Percentiles rank a stretch among this genome's conserved stretches.
These are phyloP conservation scores for Harpegnathos saltator DNA, from an alignment of 1,140 invertebrate species.

Conservation along the genomic window DNA sequence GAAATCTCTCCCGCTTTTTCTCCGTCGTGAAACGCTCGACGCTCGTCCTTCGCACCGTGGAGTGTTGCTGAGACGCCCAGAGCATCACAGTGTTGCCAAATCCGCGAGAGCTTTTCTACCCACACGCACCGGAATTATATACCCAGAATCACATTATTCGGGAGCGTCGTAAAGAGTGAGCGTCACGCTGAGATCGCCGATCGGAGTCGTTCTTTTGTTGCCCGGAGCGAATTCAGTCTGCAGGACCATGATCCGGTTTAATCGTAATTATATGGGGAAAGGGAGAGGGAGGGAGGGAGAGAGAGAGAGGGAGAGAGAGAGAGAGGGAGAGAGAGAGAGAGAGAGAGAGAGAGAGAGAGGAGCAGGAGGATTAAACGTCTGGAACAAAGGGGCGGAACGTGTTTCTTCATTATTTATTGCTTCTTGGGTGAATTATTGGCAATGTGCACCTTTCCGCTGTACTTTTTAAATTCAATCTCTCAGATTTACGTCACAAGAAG, in stretches of 20 bases:
- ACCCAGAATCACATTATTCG: constrained; percentile 65
- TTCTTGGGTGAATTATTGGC: constrained; percentile 47
- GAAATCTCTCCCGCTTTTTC: constrained; percentile 66
- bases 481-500: constrained; percentile 17
- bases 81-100: constrained; percentile 75
- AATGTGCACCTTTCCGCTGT: constrained; percentile 35
- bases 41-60: constrained; percentile 71
- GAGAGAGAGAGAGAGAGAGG: constrained; percentile 18
- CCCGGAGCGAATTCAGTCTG: constrained; percentile 40
- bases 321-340: no score
- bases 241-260: constrained; percentile 54
- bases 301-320: no score
- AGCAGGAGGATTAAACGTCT: constrained; percentile 51
- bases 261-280: constrained; percentile 53
- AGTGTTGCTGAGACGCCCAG: constrained; percentile 73
- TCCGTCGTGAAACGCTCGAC: constrained; percentile 55
- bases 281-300: no score
- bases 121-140: constrained; percentile 61
- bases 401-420: constrained; percentile 55
- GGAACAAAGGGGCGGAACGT: constrained; percentile 54
- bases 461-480: constrained; percentile 44
- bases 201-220: constrained; percentile 44
- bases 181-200: constrained; percentile 39
- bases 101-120: constrained; percentile 70
- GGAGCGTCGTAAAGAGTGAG: constrained; percentile 54